Conservation (phyloP, 2,888 invertebrate species). For the Philereme vetulata region DNA sequence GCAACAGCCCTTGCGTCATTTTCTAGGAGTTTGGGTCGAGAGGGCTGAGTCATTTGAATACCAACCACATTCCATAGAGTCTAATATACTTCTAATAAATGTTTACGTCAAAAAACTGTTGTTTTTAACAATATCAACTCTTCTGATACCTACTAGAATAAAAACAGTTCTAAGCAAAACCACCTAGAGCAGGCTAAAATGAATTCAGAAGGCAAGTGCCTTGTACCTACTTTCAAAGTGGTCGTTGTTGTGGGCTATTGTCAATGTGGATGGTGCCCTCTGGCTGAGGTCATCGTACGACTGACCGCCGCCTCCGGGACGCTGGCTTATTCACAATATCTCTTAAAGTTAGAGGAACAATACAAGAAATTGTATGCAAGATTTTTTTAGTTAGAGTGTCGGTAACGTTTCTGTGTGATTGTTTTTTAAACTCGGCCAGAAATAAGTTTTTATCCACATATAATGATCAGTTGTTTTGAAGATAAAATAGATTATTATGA, state of each 20-base stretch:
- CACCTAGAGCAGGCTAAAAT: not conserved
- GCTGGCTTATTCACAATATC: conserved; percentile 37
- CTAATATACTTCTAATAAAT: not conserved
- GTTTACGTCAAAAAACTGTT: not conserved
- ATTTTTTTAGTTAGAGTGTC: conserved; percentile 12
- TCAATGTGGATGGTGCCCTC: conserved; percentile 51
- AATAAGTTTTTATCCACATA: too few species aligned
- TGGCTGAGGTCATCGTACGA: conserved; percentile 69
- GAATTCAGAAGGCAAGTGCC: conserved; percentile 7
- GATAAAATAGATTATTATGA: too few species aligned
- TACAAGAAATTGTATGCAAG: conserved; percentile 18
- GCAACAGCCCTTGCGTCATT: conserved; percentile 16
- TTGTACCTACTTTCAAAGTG: conserved; percentile 21
- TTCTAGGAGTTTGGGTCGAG: conserved; percentile 10
- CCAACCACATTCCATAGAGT: conserved; percentile 5
- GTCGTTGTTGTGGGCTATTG: conserved; percentile 49
- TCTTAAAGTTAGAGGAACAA: conserved; percentile 42
- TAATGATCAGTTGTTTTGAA: too few species aligned
- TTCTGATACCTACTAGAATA: too few species aligned
- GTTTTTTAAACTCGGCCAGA: not conserved
- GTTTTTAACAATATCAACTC: too few species aligned
- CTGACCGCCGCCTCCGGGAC: conserved; percentile 47
- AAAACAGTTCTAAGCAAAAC: not conserved
- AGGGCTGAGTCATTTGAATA: conserved; percentile 18
- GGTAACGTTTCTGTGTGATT: conserved; percentile 17